phyloP scores from a whole-genome alignment of 1,140 invertebrate genomes.

The Subanguina moxae region DNA sequence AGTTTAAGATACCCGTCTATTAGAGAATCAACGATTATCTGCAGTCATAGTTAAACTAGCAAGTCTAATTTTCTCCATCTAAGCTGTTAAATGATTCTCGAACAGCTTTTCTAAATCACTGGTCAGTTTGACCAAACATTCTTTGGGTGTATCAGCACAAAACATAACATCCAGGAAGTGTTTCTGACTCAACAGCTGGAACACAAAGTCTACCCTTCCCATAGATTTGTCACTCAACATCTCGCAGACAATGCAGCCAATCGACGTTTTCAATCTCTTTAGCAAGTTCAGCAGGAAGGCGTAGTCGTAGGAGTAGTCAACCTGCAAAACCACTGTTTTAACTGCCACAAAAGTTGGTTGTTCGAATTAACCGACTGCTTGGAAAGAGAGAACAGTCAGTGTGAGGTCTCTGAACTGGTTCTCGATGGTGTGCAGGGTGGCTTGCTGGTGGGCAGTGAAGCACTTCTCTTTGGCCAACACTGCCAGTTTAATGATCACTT shows the following conservation, averaged over 20 bases:
- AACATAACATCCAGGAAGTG: background rate
- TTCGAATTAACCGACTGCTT: background rate
- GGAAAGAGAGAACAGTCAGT: background rate
- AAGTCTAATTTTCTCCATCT: too few species aligned
- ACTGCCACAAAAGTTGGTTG: too few species aligned
- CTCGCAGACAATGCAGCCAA: background rate
- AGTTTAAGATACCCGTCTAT: too few species aligned
- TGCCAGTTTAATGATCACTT: constrained; percentile 1
- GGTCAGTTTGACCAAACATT: too few species aligned
- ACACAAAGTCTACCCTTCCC: background rate
- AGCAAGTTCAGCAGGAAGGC: background rate
- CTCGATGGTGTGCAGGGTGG: background rate
- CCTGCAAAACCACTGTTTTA: background rate
- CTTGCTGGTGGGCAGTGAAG: background rate
- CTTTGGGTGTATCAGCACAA: background rate
- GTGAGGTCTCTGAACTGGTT: background rate
- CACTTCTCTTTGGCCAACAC: background rate
- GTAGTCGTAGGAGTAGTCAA: background rate
- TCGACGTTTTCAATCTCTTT: background rate
- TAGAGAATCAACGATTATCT: too few species aligned
- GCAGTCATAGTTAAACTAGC: too few species aligned
- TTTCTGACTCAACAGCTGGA: background rate
- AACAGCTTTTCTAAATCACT: too few species aligned
- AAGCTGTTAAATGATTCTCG: too few species aligned
- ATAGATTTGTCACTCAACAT: background rate